Percentiles rank a stretch among this genome's conserved stretches.
phyloP scores from a whole-genome alignment of 2,888 invertebrate genomes.

The Sminthurides aquaticus region DNA sequence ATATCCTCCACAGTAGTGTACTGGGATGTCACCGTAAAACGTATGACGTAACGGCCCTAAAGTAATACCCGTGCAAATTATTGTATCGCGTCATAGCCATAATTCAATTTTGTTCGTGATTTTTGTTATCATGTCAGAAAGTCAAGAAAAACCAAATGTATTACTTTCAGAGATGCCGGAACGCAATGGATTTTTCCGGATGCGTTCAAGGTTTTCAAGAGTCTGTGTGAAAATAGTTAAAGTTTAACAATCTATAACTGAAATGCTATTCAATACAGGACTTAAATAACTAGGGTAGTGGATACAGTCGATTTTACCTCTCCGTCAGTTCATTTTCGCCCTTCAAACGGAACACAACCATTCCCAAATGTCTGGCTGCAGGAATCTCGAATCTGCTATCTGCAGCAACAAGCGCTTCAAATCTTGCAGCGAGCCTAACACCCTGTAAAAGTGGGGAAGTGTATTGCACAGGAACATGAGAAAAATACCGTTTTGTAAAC shows the following conservation, averaged over 20 bases:
- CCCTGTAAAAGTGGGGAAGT: conserved; percentile 60
- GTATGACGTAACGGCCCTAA: conserved; percentile 43
- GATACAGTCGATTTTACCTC: conserved; percentile 49
- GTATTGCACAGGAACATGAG: too few species aligned
- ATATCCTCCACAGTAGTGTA: conserved; percentile 58
- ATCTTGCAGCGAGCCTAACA: conserved; percentile 79
- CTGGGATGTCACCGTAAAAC: conserved; percentile 88
- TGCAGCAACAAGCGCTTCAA: conserved; percentile 73
- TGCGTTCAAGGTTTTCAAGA: conserved; percentile 73
- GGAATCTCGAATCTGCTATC: conserved; percentile 87
- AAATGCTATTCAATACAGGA: too few species aligned
- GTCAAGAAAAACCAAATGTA: too few species aligned
- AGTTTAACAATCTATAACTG: too few species aligned
- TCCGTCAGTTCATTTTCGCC: conserved; percentile 75
- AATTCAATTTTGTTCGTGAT: neutral
- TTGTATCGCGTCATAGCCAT: too few species aligned
- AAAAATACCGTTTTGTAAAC: neutral
- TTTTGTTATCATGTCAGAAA: too few species aligned
- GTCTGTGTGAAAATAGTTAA: too few species aligned
- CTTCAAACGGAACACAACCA: conserved; percentile 83
- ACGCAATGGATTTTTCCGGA: conserved; percentile 87
- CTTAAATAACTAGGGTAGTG: too few species aligned
- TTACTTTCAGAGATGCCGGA: conserved; percentile 77
- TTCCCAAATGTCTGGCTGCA: conserved; percentile 71
- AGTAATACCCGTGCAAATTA: conserved; percentile 9